A percentile compares a stretch with the other conserved stretches of the same genome.
phyloP scores from a whole-genome alignment of 2,888 invertebrate species.

The Yponomeuta malinellus region DNA sequence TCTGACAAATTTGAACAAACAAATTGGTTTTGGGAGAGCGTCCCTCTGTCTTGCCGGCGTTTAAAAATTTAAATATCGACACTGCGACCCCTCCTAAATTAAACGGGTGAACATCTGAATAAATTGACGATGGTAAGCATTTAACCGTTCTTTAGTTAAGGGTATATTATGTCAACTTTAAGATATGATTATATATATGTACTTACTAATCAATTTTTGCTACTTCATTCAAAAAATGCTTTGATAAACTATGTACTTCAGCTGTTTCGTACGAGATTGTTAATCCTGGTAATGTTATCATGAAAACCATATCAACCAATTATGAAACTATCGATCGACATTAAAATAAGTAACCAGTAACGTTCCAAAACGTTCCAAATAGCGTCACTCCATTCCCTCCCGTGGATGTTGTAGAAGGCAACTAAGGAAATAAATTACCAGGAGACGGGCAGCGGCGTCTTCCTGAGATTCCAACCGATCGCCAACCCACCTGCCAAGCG shows the following conservation, averaged over 20 bases:
- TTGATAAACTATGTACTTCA: no score
- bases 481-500: no score
- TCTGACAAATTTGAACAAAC: slow-evolving; percentile 58
- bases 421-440: no score
- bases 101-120: slow-evolving; percentile 55
- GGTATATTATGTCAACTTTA: neutral
- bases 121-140: slow-evolving; percentile 11
- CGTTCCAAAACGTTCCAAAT: neutral
- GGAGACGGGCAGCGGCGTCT: no score
- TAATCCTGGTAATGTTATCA: no score
- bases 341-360: neutral
- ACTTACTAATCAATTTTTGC: no score
- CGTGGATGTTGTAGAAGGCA: no score
- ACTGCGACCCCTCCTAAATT: slow-evolving; percentile 59
- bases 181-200: neutral
- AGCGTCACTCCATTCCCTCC: no score
- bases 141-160: neutral
- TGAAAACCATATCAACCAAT: neutral
- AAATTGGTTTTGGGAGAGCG: slow-evolving; percentile 49
- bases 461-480: no score
- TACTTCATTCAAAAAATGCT: no score
- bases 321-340: neutral
- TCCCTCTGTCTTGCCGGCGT: slow-evolving; percentile 51
- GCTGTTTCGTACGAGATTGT: no score
- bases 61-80: slow-evolving; percentile 72